phyloP scores from a whole-genome alignment of 2,888 invertebrate genomes.

The Ernsta delagoae region DNA sequence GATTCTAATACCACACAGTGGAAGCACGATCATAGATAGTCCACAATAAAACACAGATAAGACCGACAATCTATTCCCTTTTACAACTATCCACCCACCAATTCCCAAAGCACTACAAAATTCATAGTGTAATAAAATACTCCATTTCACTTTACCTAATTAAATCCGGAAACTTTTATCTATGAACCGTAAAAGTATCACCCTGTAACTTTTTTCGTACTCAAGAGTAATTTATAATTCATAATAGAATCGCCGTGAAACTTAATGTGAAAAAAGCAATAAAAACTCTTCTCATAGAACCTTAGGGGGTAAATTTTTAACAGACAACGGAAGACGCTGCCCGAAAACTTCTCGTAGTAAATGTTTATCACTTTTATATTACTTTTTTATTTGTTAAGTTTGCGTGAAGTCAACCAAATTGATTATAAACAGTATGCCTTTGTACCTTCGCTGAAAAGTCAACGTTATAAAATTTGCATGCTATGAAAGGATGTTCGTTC shows the following conservation, averaged over 20 bases:
- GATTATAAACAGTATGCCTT: constrained; percentile 2
- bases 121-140: constrained; percentile 5
- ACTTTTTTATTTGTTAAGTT: constrained; percentile 24
- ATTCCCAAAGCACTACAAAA: constrained; percentile 1
- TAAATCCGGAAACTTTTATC: constrained; percentile 17
- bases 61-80: neutral
- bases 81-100: neutral
- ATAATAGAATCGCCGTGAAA: constrained; percentile 30
- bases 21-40: neutral
- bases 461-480: neutral
- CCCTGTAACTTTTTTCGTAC: constrained; percentile 26
- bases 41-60: constrained; percentile 1
- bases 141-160: constrained; percentile 17
- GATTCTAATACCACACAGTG: neutral
- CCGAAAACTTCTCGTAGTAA: constrained; percentile 26
- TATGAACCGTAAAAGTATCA: constrained; percentile 21
- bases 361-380: constrained; percentile 34
- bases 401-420: constrained; percentile 21
- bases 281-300: constrained; percentile 41
- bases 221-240: constrained; percentile 33
- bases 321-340: constrained; percentile 42
- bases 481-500: neutral
- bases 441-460: constrained; percentile 3
- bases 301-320: constrained; percentile 42
- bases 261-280: constrained; percentile 35